Percentiles rank a stretch among this genome's conserved stretches.
These are phyloP conservation scores for Camelus bactrianus DNA, from an alignment of 2,113 vertebrate species.

Conservation along the genomic window DNA sequence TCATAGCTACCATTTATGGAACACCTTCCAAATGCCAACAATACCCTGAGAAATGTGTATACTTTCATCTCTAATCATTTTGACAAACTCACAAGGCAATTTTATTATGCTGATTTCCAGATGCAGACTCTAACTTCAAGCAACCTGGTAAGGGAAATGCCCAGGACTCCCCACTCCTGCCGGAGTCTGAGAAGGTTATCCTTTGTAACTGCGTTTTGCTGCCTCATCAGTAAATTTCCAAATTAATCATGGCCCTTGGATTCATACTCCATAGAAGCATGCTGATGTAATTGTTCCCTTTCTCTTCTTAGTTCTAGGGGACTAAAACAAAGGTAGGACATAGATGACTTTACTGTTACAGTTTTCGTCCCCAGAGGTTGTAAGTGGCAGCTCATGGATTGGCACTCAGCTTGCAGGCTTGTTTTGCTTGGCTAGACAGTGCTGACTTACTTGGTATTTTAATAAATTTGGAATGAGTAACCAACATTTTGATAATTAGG, in stretches of 20 bases:
- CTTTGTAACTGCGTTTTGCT: no score
- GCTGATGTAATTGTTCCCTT: not conserved
- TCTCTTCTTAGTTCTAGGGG: not conserved
- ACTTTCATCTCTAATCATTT: not conserved
- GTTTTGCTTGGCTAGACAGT: not conserved
- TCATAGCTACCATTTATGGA: not conserved
- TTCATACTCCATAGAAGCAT: not conserved
- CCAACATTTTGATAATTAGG: not conserved
- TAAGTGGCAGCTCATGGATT: not conserved
- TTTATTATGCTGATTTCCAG: not conserved
- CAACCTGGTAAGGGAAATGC: not conserved
- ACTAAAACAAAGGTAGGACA: not conserved
- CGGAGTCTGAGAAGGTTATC: not conserved
- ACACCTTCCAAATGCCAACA: not conserved
- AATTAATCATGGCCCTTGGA: not conserved
- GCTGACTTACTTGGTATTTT: not conserved
- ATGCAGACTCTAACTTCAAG: not conserved
- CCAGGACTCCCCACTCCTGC: not conserved
- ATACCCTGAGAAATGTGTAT: not conserved
- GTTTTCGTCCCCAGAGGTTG: not conserved
- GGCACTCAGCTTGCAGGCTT: not conserved
- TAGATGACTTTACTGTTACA: not conserved
- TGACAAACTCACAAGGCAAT: not conserved
- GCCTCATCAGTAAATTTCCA: not conserved
- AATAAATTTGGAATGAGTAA: not conserved